A percentile compares a stretch with the other conserved stretches of the same genome.
These are phyloP conservation scores for Bombylius major DNA, from an alignment of 2,888 invertebrate species.

Conservation along the genomic window DNA sequence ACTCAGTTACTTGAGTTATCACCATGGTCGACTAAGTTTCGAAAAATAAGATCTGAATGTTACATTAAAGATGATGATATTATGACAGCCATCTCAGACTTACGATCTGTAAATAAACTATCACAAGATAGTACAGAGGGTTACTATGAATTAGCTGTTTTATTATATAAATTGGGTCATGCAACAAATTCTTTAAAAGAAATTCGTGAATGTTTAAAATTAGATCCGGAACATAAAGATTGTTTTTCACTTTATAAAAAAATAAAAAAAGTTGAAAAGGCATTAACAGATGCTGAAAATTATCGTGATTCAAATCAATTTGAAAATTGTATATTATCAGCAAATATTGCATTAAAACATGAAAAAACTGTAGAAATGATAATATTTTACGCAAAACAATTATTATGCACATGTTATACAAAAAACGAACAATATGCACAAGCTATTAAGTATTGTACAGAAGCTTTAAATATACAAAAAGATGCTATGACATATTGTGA, in stretches of 20 bases:
- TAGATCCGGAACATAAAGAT: conserved; percentile 94
- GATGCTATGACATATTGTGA: conserved; percentile 76
- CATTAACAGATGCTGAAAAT: conserved; percentile 51
- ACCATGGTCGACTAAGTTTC: conserved; percentile 76
- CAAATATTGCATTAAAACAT: conserved; percentile 49
- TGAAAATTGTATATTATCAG: conserved; percentile 54
- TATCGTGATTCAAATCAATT: conserved; percentile 49
- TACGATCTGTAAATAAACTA: conserved; percentile 79
- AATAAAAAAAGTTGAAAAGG: conserved; percentile 82
- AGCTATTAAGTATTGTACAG: conserved; percentile 64
- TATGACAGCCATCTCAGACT: conserved; percentile 78
- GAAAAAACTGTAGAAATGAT: conserved; percentile 62
- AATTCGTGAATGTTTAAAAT: conserved; percentile 89
- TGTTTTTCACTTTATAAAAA: conserved; percentile 96
- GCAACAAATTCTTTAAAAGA: conserved; percentile 83
- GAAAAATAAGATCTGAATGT: conserved; percentile 78
- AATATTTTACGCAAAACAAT: conserved; percentile 57
- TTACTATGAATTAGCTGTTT: conserved; percentile 48
- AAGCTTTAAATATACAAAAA: conserved; percentile 61
- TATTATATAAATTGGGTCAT: conserved; percentile 85
- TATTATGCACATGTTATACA: conserved; percentile 68
- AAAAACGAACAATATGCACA: conserved; percentile 56
- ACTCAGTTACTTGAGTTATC: conserved; percentile 61
- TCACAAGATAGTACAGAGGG: conserved; percentile 86
- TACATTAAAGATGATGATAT: conserved; percentile 66